Conservation (phyloP, 37 sponge, comb jelly and placozoan genomes). For the Trichoplax adhaerens region DNA sequence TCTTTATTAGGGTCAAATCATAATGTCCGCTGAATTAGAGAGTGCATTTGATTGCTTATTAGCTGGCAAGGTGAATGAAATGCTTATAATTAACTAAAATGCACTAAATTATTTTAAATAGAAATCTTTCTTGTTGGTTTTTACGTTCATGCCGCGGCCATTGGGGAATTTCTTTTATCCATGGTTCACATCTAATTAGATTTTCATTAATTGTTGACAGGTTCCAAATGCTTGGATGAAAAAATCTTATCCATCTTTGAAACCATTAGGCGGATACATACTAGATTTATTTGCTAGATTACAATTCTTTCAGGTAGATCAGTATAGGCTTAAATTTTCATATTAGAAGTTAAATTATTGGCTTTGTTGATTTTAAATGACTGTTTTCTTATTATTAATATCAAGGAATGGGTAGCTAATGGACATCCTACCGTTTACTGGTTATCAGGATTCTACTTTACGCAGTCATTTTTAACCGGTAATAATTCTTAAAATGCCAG, state of each 20-base stretch:
- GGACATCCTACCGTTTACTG: constrained; percentile 17
- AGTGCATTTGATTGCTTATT: constrained; percentile 19
- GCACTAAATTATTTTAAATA: background rate
- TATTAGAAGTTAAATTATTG: background rate
- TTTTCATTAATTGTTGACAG: background rate
- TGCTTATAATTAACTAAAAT: no score
- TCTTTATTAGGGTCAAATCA: constrained; percentile 13
- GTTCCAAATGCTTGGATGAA: constrained; percentile 18
- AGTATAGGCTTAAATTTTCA: background rate
- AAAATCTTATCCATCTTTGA: constrained; percentile 29
- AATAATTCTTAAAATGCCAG: background rate
- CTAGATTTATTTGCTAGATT: constrained; percentile 9
- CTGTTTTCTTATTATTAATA: no score
- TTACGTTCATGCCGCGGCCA: background rate
- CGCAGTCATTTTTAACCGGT: constrained; percentile 19
- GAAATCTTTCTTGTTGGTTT: background rate
- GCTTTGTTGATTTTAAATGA: background rate
- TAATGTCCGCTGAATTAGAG: constrained; percentile 30
- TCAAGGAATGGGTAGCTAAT: constrained; percentile 9
- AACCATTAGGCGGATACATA: constrained; percentile 24
- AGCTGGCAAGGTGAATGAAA: constrained; percentile 15
- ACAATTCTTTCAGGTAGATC: constrained; percentile 12
- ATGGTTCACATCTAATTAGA: no score
- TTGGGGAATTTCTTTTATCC: no score
- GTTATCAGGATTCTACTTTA: constrained; percentile 25